Base-by-base conservation (phyloP, 2,888 invertebrate genomes). In the Drosophila melanosoma region DNA sequence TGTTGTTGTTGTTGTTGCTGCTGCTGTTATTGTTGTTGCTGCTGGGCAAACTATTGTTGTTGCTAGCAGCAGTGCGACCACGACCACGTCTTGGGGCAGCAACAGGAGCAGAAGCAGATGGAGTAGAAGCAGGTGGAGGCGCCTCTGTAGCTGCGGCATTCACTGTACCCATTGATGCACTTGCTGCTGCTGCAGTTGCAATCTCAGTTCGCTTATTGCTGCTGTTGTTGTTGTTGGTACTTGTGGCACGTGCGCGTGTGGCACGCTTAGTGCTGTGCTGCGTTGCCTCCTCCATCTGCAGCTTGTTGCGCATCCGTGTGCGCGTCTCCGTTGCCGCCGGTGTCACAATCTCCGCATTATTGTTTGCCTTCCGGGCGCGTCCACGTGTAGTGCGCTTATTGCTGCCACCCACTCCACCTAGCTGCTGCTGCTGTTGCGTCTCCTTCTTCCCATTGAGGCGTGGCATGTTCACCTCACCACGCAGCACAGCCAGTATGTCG, bases 401-500 rank as follows among this genome's bases (percentile, higher is more conserved):
- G 36, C 20, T 52, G 32, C 15, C 45, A 45, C 15, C 15, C 45
- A 20, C 7, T 45, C 45, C 45, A 15, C 45, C 23, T 15, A 23
- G 20, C 17, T 36, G 54, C 17, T 35, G 53, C 33, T 53, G 20
- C 5, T 53, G 49, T 10, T 51, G 73, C 32, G 66, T 38, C 8
- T 62, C 35, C 3, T 70, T 75, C n/a, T 66, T 63, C 5, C 82
- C 78, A 60, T 86, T 86, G 10, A 79, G 51, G 3, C 67, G 80
- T 23, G 84, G 66, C 48, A 64, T 32, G n/a, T 15, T 57, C 2
- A 77, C 73, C 33, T 91, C 92, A 3, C 91, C 85, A 0, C 92
- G 91, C 32, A 93, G 69, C 33, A 93, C 91, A 6, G 92, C 91
- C 17, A 93, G 61, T 29, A 93, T 93, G 61, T 93, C 93, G 11